A percentile compares a stretch with the other conserved stretches of the same genome.
These are phyloP conservation scores for Malthinus flaveolus DNA, from an alignment of 2,888 invertebrate species.

Conservation along the genomic window DNA sequence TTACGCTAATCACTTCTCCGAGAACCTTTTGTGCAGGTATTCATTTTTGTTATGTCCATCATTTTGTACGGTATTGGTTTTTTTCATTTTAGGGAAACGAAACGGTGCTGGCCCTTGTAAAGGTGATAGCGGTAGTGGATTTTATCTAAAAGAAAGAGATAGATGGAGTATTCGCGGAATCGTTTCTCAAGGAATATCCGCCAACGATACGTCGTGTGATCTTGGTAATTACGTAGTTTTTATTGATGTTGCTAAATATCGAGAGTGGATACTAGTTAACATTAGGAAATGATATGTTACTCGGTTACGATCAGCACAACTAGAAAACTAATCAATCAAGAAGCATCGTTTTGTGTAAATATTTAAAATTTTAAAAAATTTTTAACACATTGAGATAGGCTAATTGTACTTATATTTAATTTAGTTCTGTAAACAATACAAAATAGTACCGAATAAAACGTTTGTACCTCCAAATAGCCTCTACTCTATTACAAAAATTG, in stretches of 20 bases:
- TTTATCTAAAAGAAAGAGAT: conserved; percentile 54
- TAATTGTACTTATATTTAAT: too few relatives aligned
- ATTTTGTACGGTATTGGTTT: neutral
- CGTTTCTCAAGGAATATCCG: conserved; percentile 55
- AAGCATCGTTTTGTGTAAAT: too few relatives aligned
- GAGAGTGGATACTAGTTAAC: conserved; percentile 56
- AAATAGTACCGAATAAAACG: too few relatives aligned
- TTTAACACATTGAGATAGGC: too few relatives aligned
- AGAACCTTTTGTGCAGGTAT: conserved; percentile 67
- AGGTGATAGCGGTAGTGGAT: conserved; percentile 64
- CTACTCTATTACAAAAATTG: too few relatives aligned
- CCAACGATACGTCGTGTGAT: conserved; percentile 58
- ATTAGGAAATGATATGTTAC: neutral
- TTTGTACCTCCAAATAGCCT: too few relatives aligned
- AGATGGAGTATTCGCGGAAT: conserved; percentile 59
- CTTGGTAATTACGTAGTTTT: conserved; percentile 66
- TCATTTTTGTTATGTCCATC: too few relatives aligned
- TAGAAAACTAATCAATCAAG: too few relatives aligned
- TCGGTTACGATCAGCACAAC: too few relatives aligned
- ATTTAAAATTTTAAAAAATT: too few relatives aligned
- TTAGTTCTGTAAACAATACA: too few relatives aligned
- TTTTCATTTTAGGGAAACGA: conserved; percentile 54
- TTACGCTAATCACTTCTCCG: conserved; percentile 48
- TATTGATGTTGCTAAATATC: conserved; percentile 64
- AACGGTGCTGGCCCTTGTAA: conserved; percentile 60